Evolutionary conservation across 2,113 vertebrate species (phyloP).

Genomic region (Oreochromis tanganicae): DNA sequence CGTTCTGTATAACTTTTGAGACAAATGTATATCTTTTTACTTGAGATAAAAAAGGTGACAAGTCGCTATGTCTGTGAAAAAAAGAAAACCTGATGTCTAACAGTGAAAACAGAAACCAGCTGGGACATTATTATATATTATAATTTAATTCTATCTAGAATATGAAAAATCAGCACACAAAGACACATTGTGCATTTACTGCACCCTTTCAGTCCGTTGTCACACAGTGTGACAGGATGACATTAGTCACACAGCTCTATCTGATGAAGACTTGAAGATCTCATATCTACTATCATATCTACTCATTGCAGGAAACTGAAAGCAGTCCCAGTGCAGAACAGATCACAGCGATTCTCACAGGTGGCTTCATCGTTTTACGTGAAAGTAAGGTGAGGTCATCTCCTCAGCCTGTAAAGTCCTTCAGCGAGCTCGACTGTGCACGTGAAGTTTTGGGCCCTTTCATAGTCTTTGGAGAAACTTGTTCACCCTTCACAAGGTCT

Average conservation of each 20-base stretch:
- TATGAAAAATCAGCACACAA: neutral
- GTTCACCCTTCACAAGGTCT: neutral
- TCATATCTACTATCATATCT: neutral
- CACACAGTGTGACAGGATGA: neutral
- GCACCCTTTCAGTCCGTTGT: neutral
- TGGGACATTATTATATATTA: rapidly evolving
- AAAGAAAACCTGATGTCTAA: neutral
- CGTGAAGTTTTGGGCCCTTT: neutral
- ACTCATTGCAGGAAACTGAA: neutral
- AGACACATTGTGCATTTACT: neutral
- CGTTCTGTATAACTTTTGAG: neutral
- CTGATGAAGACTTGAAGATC: neutral
- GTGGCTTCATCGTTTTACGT: rapidly evolving
- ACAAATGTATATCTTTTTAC: neutral
- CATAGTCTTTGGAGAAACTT: neutral
- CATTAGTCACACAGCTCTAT: neutral
- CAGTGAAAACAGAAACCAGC: neutral
- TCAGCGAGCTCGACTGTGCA: neutral
- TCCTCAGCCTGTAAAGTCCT: neutral
- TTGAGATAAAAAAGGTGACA: neutral
- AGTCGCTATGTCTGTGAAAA: rapidly evolving
- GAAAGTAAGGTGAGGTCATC: neutral
- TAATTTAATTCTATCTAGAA: neutral
- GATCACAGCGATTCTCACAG: neutral
- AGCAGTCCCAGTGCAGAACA: neutral